These are phyloP conservation scores for Melanerpes aurifrons DNA, from an alignment of 2,113 vertebrate genomes.

Conservation along the genomic window DNA sequence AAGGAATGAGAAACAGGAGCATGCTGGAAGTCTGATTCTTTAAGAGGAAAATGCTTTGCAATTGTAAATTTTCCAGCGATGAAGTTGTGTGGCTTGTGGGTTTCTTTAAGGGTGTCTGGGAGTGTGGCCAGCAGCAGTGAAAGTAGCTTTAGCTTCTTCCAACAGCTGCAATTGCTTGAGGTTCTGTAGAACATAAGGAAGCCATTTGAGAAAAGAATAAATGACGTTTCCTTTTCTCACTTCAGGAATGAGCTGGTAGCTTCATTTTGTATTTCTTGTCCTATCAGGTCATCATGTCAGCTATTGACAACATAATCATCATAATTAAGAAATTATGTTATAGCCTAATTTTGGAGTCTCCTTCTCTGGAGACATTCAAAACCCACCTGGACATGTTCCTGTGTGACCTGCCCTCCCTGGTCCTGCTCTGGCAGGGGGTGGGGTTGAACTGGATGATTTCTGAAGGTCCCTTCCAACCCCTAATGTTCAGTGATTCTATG, in stretches of 20 bases:
- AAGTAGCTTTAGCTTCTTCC: conserved; percentile 23
- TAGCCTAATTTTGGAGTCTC: background rate
- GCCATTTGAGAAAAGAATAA: conserved; percentile 86
- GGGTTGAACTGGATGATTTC: too few relatives aligned
- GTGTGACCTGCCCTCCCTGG: too few relatives aligned
- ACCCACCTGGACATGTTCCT: too few relatives aligned
- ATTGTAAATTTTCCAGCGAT: background rate
- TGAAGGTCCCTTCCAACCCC: too few relatives aligned
- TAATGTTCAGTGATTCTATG: background rate
- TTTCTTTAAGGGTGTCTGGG: conserved; percentile 29
- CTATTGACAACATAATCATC: background rate
- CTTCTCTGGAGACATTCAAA: too few relatives aligned
- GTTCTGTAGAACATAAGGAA: conserved; percentile 81
- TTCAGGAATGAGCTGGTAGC: background rate
- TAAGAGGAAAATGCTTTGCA: background rate
- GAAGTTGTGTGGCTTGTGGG: conserved; percentile 48
- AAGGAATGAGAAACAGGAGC: background rate
- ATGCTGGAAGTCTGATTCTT: background rate
- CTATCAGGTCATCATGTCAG: background rate
- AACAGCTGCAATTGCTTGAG: conserved; percentile 61
- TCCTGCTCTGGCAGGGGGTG: too few relatives aligned
- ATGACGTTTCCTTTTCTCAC: background rate
- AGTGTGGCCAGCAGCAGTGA: conserved; percentile 12
- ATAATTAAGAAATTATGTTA: background rate
- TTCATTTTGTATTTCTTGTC: conserved; percentile 2